Evolutionary conservation across 2,797 vertebrate species (phyloP).

Genomic region (Chaunax sp.): DNA sequence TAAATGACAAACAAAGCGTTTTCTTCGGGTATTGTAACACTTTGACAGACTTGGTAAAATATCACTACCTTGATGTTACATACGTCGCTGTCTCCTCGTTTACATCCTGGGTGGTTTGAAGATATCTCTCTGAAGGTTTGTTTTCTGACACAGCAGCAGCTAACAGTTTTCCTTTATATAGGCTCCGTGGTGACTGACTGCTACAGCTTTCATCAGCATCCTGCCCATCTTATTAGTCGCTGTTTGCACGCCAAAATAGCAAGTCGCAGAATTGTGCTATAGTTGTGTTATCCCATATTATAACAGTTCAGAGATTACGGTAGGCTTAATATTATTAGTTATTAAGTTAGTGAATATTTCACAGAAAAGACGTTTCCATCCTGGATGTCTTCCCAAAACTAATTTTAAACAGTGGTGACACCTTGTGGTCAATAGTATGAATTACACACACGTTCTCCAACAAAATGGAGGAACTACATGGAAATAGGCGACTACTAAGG

Average conservation of each 20-base stretch:
- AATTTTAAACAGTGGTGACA: slow-evolving; percentile 22
- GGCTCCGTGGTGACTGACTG: slow-evolving; percentile 23
- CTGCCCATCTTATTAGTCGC: neutral
- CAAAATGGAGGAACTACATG: slow-evolving; percentile 20
- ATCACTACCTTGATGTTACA: slow-evolving; percentile 45
- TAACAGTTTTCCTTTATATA: slow-evolving; percentile 27
- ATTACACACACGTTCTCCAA: slow-evolving; percentile 3
- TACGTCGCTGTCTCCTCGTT: slow-evolving; percentile 30
- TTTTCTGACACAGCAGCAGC: slow-evolving; percentile 20
- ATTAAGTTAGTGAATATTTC: neutral
- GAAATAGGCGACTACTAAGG: neutral
- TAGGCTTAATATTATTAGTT: too few species aligned
- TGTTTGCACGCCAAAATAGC: neutral
- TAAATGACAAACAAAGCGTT: slow-evolving; percentile 17
- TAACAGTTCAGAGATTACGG: neutral
- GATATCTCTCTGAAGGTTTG: neutral
- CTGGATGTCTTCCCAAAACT: neutral
- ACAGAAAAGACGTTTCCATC: slow-evolving; percentile 9
- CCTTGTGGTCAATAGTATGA: slow-evolving; percentile 14
- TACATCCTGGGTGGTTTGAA: slow-evolving; percentile 16
- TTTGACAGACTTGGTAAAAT: neutral
- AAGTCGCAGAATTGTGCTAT: accelerated
- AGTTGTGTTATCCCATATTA: too few species aligned
- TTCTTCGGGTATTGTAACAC: too few species aligned
- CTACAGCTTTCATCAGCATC: slow-evolving; percentile 46